phyloP scores from a whole-genome alignment of 35 echinoderm and acorn worm genomes.

The Heliocidaris tuberculata region DNA sequence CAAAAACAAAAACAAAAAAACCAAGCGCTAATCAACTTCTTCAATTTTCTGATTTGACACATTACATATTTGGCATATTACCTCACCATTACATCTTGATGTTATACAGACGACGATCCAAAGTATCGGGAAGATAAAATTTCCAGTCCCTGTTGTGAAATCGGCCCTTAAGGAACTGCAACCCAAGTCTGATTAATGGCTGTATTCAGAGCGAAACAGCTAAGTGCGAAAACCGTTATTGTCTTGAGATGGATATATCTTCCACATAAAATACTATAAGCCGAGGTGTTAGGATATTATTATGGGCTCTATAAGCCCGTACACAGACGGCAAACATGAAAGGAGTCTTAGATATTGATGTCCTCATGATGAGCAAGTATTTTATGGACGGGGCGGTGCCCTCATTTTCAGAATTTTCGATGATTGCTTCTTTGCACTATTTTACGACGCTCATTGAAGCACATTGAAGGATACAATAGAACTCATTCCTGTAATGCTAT shows the following conservation, averaged over 20 bases:
- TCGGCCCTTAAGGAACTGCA: no score
- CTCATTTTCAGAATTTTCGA: not conserved
- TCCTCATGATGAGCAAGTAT: not conserved
- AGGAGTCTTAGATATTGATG: not conserved
- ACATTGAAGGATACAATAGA: no score
- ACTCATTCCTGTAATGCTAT: no score
- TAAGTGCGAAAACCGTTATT: not conserved
- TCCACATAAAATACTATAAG: not conserved
- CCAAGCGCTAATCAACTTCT: no score
- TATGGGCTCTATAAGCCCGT: not conserved
- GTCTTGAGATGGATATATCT: not conserved
- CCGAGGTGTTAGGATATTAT: not conserved
- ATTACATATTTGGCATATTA: no score
- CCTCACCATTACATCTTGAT: no score
- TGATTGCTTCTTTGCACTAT: slow-evolving; percentile 3
- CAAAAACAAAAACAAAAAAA: no score
- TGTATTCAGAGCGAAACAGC: not conserved
- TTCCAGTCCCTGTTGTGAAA: no score
- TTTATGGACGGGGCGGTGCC: not conserved
- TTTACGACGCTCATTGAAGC: not conserved
- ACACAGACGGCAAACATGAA: not conserved
- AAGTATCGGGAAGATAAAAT: no score
- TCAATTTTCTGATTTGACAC: no score
- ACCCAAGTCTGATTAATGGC: not conserved
- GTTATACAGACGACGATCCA: no score